These are phyloP conservation scores for Macaria liturata DNA, from an alignment of 2,888 invertebrate genomes.

Conservation along the genomic window DNA sequence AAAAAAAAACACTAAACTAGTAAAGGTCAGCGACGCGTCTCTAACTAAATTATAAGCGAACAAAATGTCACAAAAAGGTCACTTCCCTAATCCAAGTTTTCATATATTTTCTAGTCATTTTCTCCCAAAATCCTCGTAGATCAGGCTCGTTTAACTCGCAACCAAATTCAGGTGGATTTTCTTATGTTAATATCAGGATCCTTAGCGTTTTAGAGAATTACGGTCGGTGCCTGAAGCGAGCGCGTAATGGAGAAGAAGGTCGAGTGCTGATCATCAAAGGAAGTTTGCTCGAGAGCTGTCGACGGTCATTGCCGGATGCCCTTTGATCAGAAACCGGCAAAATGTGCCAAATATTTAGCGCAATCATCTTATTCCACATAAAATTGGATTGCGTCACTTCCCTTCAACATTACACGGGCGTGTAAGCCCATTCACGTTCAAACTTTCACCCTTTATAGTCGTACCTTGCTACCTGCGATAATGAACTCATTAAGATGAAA, in stretches of 20 bases:
- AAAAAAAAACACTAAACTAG: too few species aligned
- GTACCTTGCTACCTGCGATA: neutral
- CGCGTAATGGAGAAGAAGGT: constrained; percentile 49
- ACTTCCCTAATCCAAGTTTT: constrained; percentile 9
- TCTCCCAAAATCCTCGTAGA: constrained; percentile 12
- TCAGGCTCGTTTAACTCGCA: constrained; percentile 19
- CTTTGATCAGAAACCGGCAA: constrained; percentile 56
- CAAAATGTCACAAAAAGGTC: constrained; percentile 2
- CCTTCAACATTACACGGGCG: too few species aligned
- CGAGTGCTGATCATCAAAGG: constrained; percentile 61
- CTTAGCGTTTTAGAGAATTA: constrained; percentile 43
- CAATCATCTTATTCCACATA: constrained; percentile 35
- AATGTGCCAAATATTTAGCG: constrained; percentile 57
- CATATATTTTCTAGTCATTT: constrained; percentile 11
- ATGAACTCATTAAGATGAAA: constrained; percentile 7
- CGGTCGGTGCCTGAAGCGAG: constrained; percentile 45
- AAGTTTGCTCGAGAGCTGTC: constrained; percentile 60
- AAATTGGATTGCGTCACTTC: constrained; percentile 6
- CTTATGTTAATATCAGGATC: constrained; percentile 31
- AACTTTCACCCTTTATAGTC: too few species aligned
- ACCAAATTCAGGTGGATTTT: constrained; percentile 27
- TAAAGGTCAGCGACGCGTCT: too few species aligned
- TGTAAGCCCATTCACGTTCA: too few species aligned
- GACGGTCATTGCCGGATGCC: constrained; percentile 57
- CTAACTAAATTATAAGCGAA: too few species aligned